Percentiles rank a stretch among this genome's conserved stretches.
phyloP scores from a whole-genome alignment of 2,888 invertebrate genomes.

The Pelosia muscerda region DNA sequence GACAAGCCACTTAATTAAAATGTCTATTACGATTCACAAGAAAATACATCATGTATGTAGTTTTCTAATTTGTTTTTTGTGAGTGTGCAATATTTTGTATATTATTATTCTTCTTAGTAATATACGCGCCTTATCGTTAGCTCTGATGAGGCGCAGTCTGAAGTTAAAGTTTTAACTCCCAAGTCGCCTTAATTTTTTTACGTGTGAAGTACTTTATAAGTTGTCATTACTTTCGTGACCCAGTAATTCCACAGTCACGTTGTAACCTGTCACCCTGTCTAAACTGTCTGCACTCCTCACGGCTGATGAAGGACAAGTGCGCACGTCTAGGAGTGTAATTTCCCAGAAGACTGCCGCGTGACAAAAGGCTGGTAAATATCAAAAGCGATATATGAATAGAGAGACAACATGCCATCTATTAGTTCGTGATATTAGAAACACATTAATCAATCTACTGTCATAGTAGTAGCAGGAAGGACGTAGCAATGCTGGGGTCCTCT shows the following conservation, averaged over 20 bases:
- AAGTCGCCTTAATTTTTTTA: too few relatives aligned
- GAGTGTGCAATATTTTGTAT: background rate
- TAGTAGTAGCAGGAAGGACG: too few relatives aligned
- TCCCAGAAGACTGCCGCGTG: slow-evolving; percentile 9
- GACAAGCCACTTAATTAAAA: slow-evolving; percentile 29
- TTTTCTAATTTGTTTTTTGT: background rate
- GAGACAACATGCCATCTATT: background rate
- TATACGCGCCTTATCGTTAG: too few relatives aligned
- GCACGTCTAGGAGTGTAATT: slow-evolving; percentile 3
- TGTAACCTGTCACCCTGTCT: background rate
- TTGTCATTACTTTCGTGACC: too few relatives aligned
- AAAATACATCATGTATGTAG: background rate
- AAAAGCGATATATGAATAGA: background rate
- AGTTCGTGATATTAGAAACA: background rate
- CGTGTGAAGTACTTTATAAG: too few relatives aligned
- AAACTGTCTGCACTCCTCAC: background rate
- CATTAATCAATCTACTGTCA: too few relatives aligned
- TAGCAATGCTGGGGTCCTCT: too few relatives aligned
- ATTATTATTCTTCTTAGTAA: too few relatives aligned
- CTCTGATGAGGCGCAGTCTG: too few relatives aligned
- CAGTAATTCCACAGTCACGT: background rate
- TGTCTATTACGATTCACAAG: slow-evolving; percentile 14
- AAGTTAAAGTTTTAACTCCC: too few relatives aligned
- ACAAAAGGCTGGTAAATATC: background rate
- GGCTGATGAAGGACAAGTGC: background rate